These are phyloP conservation scores for Myioborus melanocephalus DNA, from an alignment of 2,797 vertebrate genomes.

Conservation along the genomic window DNA sequence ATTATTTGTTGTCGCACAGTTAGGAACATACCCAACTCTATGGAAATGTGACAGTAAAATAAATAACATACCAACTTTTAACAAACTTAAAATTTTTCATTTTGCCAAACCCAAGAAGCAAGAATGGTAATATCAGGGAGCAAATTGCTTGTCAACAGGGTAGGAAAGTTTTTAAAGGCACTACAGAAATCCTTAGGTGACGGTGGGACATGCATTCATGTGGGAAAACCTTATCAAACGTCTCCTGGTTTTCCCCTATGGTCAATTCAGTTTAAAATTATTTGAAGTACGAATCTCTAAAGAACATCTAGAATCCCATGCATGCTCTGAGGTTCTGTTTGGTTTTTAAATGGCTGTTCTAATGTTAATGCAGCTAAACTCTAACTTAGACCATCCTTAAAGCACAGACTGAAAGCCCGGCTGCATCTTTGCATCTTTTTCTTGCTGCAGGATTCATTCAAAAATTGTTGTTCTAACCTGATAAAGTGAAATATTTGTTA, in stretches of 20 bases:
- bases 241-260: not conserved
- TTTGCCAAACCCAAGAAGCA: rapidly evolving
- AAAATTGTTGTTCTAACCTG: not conserved
- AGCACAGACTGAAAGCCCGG: not conserved
- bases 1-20: not conserved
- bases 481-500: not conserved
- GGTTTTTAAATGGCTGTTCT: not conserved
- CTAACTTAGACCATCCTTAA: not conserved
- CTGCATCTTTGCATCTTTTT: not conserved
- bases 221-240: not conserved
- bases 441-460: not conserved
- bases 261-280: not conserved
- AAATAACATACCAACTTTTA: not conserved
- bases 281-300: not conserved
- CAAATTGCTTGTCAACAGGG: not conserved
- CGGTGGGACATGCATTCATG: not conserved
- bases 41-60: not conserved
- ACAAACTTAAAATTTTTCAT: not conserved
- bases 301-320: not conserved
- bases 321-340: not conserved
- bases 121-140: not conserved
- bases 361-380: not conserved
- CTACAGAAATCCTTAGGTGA: not conserved
- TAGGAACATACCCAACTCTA: not conserved
- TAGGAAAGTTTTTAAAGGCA: not conserved